These are phyloP conservation scores for Drosophila eohydei DNA, from an alignment of 2,888 invertebrate species.

Conservation along the genomic window DNA sequence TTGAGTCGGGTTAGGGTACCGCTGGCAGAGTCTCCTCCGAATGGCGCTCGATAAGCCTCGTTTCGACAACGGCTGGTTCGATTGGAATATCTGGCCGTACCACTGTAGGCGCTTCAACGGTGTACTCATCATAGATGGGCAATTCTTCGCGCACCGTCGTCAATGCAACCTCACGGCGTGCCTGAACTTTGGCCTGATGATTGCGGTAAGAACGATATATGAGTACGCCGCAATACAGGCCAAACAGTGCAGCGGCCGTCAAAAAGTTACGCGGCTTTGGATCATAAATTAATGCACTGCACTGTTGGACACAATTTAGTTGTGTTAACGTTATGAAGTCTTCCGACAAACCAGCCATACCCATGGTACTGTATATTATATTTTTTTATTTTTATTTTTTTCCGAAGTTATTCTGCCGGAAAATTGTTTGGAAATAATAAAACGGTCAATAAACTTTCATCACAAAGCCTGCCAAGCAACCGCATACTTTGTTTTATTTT, in stretches of 20 bases:
- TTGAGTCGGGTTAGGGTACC: not conserved
- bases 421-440: not conserved
- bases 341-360: constrained; percentile 27
- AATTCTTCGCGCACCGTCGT: constrained; percentile 5
- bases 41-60: not conserved
- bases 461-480: not conserved
- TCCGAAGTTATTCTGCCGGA: not conserved
- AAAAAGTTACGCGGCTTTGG: constrained; percentile 28
- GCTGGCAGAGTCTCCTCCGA: not conserved
- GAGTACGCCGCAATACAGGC: constrained; percentile 44
- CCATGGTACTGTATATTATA: not conserved
- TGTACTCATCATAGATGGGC: not conserved
- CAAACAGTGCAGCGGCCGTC: constrained; percentile 21
- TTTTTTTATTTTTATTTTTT: constrained; percentile 3
- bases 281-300: constrained; percentile 17
- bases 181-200: not conserved
- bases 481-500: not conserved
- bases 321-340: constrained; percentile 33
- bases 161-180: not conserved
- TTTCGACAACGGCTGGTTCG: not conserved
- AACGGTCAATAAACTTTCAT: too few relatives aligned
- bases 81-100: constrained; percentile 8
- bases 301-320: constrained; percentile 31
- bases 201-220: constrained; percentile 36
- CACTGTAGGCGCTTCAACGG: constrained; percentile 10